A percentile compares a stretch with the other conserved stretches of the same genome.
Evolutionary conservation across 2,888 invertebrate species (phyloP).

Genomic region (Suillia variegata): DNA sequence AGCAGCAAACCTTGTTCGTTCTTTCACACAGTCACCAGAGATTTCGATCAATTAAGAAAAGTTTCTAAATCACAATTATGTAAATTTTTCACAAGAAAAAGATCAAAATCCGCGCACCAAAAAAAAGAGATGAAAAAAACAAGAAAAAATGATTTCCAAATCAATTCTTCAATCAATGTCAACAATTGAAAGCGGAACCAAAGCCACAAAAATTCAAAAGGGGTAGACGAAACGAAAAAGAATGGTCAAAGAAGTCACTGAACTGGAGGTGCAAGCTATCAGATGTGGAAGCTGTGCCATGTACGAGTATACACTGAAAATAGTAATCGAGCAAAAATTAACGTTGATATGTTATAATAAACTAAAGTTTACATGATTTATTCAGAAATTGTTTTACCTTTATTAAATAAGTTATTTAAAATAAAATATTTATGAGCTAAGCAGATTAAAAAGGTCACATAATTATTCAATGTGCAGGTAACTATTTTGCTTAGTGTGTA

Average conservation of each 20-base stretch:
- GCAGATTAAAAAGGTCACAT: no score
- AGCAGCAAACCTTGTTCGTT: not conserved
- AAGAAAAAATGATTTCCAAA: slow-evolving; percentile 42
- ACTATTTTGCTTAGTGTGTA: no score
- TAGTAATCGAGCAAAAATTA: no score
- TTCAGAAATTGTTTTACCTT: no score
- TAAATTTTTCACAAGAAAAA: slow-evolving; percentile 14
- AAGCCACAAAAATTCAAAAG: slow-evolving; percentile 13
- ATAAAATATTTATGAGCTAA: no score
- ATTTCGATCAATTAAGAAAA: slow-evolving; percentile 32
- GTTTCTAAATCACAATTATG: slow-evolving; percentile 31
- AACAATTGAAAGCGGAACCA: slow-evolving; percentile 23
- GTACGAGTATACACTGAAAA: no score
- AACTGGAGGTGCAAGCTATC: slow-evolving; percentile 6
- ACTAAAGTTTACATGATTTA: no score
- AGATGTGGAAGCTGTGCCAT: slow-evolving; percentile 19
- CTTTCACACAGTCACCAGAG: not conserved
- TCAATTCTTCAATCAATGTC: slow-evolving; percentile 54
- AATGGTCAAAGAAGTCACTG: no score
- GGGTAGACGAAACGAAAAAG: no score
- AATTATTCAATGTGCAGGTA: no score
- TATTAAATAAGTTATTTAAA: no score
- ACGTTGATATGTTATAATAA: no score
- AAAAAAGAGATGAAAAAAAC: slow-evolving; percentile 12
- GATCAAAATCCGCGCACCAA: slow-evolving; percentile 32